phyloP scores from a whole-genome alignment of 1,140 invertebrate species.

The Halotydeus destructor region DNA sequence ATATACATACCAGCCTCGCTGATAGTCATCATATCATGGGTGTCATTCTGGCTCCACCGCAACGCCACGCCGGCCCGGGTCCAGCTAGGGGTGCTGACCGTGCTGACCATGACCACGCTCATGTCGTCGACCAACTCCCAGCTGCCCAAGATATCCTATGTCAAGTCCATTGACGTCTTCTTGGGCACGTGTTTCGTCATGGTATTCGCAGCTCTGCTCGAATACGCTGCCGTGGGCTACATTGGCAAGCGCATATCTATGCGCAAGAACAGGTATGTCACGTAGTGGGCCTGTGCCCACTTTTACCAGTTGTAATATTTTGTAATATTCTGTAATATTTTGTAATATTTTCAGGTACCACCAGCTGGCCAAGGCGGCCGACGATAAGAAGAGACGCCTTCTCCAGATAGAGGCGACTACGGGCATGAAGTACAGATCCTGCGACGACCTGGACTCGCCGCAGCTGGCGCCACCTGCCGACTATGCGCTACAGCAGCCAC shows the following conservation, averaged over 20 bases:
- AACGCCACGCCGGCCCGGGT: conserved; percentile 27
- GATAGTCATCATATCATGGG: conserved; percentile 31
- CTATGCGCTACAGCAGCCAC: conserved; percentile 11
- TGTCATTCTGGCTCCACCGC: conserved; percentile 30
- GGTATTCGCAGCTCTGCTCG: conserved; percentile 82
- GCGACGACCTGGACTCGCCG: too few relatives aligned
- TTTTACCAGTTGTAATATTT: too few relatives aligned
- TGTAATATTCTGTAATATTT: too few relatives aligned
- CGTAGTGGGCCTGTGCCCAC: too few relatives aligned
- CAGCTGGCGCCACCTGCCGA: too few relatives aligned
- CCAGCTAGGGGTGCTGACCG: conserved; percentile 30
- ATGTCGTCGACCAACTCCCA: conserved; percentile 96
- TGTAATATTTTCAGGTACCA: conserved; percentile 62
- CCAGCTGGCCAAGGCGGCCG: conserved; percentile 66
- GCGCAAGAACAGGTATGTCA: conserved; percentile 64
- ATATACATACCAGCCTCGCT: conserved; percentile 32
- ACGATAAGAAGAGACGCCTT: too few relatives aligned
- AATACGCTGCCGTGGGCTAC: conserved; percentile 82
- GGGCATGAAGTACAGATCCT: too few relatives aligned
- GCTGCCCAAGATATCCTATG: conserved; percentile 92
- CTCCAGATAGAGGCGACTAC: too few relatives aligned
- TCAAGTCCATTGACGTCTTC: conserved; percentile 95
- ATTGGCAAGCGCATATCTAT: conserved; percentile 87
- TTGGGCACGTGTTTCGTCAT: conserved; percentile 95
- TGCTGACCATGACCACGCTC: conserved; percentile 80